Evolutionary conservation across 2,113 vertebrate species (phyloP).

Genomic region (Crypturellus undulatus): DNA sequence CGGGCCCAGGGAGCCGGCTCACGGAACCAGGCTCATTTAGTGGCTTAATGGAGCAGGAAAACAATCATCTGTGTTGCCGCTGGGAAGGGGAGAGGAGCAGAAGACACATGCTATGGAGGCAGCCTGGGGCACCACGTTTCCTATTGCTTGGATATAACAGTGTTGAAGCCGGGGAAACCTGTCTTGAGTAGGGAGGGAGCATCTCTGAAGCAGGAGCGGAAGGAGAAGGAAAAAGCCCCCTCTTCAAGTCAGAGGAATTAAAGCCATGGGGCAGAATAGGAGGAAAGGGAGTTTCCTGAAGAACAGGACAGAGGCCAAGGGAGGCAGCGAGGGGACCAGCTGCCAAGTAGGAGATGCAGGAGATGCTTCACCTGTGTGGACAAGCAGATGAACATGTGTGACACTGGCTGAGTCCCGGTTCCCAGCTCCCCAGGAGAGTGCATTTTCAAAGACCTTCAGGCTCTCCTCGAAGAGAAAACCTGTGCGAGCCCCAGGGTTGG

Average conservation of each 20-base stretch:
- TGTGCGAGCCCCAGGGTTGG: constrained; percentile 36
- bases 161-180: background rate
- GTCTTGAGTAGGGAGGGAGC: background rate
- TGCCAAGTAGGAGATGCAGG: background rate
- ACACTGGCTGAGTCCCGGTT: constrained; percentile 27
- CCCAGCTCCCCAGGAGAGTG: background rate
- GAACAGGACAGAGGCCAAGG: background rate
- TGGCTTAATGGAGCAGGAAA: constrained; percentile 48
- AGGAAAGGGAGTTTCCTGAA: background rate
- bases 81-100: background rate
- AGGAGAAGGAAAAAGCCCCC: background rate
- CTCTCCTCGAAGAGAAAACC: background rate
- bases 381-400: background rate
- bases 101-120: background rate
- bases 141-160: background rate
- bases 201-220: background rate
- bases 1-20: background rate
- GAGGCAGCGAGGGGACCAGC: too few species aligned
- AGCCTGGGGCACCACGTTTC: background rate
- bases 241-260: background rate
- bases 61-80: background rate
- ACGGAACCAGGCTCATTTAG: constrained; percentile 33
- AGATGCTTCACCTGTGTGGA: background rate
- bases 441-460: constrained; percentile 41
- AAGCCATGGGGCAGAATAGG: background rate